These are phyloP conservation scores for Centropus unirufus DNA, from an alignment of 2,113 vertebrate species.

Conservation along the genomic window DNA sequence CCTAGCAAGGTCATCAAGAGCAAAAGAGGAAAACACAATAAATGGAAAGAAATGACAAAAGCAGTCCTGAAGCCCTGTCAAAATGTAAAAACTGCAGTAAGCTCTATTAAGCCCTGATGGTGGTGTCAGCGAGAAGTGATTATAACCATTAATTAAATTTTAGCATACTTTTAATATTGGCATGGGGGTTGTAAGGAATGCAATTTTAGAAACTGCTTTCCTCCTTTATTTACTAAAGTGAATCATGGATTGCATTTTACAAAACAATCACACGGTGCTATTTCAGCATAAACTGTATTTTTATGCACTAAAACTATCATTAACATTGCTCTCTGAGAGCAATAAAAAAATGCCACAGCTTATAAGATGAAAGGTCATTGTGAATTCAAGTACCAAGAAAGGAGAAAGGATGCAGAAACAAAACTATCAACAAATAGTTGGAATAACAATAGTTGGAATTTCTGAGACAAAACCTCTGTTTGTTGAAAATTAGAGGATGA, in stretches of 20 bases:
- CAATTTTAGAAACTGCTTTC: background rate
- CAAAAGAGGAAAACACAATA: background rate
- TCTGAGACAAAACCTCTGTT: background rate
- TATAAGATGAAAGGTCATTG: background rate
- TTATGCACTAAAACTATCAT: background rate
- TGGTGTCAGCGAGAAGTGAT: background rate
- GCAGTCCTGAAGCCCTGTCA: background rate
- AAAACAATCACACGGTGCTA: background rate
- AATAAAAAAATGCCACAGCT: background rate
- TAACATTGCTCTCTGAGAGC: background rate
- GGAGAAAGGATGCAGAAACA: background rate
- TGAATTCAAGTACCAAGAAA: fast-evolving
- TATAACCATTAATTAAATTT: background rate
- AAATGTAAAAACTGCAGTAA: background rate
- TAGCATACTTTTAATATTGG: background rate
- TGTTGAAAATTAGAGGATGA: background rate
- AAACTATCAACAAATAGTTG: background rate
- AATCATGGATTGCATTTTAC: background rate
- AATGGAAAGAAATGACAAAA: background rate
- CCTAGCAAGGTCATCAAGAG: background rate
- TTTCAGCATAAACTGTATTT: background rate
- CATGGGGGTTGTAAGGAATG: background rate
- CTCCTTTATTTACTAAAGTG: background rate
- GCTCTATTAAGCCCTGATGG: background rate
- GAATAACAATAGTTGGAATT: background rate